Evolutionary conservation across 2,888 invertebrate genomes (phyloP).

Genomic region (Lepidocyrtinus sp.): DNA sequence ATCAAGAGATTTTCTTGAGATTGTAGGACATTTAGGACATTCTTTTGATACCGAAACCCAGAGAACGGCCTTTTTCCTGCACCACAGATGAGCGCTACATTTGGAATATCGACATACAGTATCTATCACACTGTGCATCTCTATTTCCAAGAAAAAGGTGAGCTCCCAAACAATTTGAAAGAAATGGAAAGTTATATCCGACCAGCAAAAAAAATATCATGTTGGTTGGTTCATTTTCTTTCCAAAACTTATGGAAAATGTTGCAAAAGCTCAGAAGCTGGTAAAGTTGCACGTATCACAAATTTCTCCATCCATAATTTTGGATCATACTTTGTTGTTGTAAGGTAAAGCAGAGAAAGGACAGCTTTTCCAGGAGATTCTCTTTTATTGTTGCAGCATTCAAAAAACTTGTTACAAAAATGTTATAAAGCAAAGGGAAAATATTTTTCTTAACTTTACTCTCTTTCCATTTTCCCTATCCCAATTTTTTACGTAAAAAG

Average conservation of each 20-base stretch:
- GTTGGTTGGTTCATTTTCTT: not conserved
- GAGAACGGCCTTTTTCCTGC: not conserved
- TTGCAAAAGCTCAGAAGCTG: not conserved
- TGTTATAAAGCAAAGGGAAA: conserved; percentile 18
- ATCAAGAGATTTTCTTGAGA: conserved; percentile 47
- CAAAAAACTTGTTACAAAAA: not conserved
- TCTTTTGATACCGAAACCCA: conserved; percentile 24
- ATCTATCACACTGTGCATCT: too few species aligned
- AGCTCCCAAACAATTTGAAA: not conserved
- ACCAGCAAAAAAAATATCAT: not conserved
- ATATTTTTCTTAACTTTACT: conserved; percentile 4
- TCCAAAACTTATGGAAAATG: not conserved
- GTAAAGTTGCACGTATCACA: not conserved
- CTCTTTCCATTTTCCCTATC: conserved; percentile 15
- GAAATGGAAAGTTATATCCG: not conserved
- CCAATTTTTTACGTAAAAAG: not conserved
- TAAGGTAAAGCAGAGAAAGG: not conserved
- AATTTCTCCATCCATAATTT: not conserved
- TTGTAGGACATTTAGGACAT: conserved; percentile 51
- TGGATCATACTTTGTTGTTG: not conserved
- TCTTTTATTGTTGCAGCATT: not conserved
- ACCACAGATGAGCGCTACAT: too few species aligned
- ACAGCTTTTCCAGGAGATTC: not conserved
- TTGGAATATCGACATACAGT: too few species aligned
- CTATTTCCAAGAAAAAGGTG: too few species aligned